phyloP scores from a whole-genome alignment of 2,888 invertebrate genomes.

The Ophioninae sp. region DNA sequence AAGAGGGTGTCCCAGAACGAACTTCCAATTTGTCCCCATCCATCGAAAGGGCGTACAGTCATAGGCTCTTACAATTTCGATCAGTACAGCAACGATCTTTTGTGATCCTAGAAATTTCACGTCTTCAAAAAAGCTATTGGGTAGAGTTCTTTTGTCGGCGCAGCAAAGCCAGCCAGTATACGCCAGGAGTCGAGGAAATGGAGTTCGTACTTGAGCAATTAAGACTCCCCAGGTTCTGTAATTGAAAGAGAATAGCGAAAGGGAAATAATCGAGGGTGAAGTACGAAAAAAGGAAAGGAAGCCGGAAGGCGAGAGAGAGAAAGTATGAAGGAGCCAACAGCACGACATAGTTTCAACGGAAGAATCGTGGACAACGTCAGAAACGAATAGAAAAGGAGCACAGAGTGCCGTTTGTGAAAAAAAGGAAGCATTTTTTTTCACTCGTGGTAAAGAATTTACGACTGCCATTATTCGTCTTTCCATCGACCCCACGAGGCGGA shows the following conservation, averaged over 20 bases:
- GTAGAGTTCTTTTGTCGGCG: neutral
- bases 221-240: conserved; percentile 53
- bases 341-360: conserved; percentile 30
- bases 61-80: neutral
- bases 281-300: conserved; percentile 47
- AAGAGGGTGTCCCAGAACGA: no score
- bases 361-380: conserved; percentile 38
- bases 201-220: conserved; percentile 58
- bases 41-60: neutral
- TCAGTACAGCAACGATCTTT: neutral
- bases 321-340: conserved; percentile 5
- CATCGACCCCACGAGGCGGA: conserved; percentile 43
- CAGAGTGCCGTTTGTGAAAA: conserved; percentile 4
- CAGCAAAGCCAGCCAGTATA: neutral
- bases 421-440: conserved; percentile 31
- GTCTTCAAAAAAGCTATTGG: neutral
- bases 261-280: conserved; percentile 57
- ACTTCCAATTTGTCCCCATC: no score
- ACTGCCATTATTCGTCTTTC: conserved; percentile 61
- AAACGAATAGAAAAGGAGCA: conserved; percentile 41
- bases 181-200: conserved; percentile 36
- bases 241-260: conserved; percentile 64
- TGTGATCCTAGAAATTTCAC: neutral
- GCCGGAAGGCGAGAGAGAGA: conserved; percentile 17
- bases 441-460: conserved; percentile 61